Base-by-base conservation (phyloP, 2,797 vertebrate species). In the Scarus forsteni region DNA sequence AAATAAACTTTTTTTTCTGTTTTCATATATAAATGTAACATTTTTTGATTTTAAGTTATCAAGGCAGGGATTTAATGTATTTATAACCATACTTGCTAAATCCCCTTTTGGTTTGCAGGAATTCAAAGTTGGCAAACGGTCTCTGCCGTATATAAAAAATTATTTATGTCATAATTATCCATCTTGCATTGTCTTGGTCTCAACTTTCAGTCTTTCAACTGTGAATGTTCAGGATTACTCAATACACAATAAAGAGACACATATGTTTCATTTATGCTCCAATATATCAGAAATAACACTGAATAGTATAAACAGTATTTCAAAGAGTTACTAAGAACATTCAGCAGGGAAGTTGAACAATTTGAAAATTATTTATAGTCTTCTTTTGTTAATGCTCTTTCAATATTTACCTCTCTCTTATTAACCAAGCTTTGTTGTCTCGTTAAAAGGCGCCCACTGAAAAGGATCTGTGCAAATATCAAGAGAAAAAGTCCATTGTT, bases 271-370 rank as follows among this genome's bases (percentile, higher is more conserved):
- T 80, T 85, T 52, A 85, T 81, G 81, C 74, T 90, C 77, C 57
- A 75, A 67, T 84, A 85, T 63, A 66, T 52, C 77, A 74, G 73
- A 83, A 85, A 84, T 80, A 70, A 89, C 89, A 88, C 76, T 77
- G 72, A 83, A 92, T 91, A 90, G 83, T 83, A 92, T 84, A 42
- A 68, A 88, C 66, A 81, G 58, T 85, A 34, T 77, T 79, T 90
- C 86, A 81, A 77, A 84, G 65, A 80, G 71, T 81, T 84, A 86
- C 76, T 74, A 88, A 90, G 68, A 88, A 93, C 91, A 93, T 92
- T 92, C 74, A 93, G 67, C 70, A 81, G 77, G 72, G 70, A 64
- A 39, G 58, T 72, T 72, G 67, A 61, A 89, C 63, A 88, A 40
- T 73, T 79, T 69, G 63, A 84, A 13, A 73, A 50, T 77, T 75